Percentiles rank a stretch among this genome's conserved stretches.
These are phyloP conservation scores for Taphrorychus bicolor DNA, from an alignment of 2,888 invertebrate species.

Conservation along the genomic window DNA sequence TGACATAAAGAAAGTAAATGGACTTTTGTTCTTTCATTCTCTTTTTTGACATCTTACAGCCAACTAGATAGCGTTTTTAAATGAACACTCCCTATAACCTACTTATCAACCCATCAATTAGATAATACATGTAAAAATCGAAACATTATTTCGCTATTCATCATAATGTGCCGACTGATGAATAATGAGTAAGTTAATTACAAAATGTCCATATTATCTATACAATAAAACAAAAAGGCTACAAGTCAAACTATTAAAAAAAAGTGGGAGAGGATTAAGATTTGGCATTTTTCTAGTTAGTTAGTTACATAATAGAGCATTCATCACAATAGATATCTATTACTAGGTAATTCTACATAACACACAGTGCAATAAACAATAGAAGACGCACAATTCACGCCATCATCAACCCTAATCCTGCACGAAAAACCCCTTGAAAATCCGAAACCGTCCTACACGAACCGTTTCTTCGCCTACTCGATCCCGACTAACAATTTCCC, in stretches of 20 bases:
- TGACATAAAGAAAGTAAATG: no score
- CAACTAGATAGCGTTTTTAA: no score
- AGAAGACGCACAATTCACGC: background rate
- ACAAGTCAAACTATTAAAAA: no score
- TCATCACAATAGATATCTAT: no score
- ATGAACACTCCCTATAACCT: no score
- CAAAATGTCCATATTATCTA: background rate
- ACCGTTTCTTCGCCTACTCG: slow-evolving; percentile 29
- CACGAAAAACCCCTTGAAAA: slow-evolving; percentile 15
- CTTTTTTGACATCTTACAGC: no score
- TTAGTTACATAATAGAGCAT: no score
- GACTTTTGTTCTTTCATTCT: no score
- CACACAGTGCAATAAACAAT: background rate
- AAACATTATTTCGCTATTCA: background rate
- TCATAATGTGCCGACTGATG: background rate
- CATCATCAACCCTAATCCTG: background rate
- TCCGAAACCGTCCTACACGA: slow-evolving; percentile 31
- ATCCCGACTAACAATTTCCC: slow-evolving; percentile 20
- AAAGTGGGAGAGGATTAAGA: no score
- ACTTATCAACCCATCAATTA: background rate
- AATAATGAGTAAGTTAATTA: background rate
- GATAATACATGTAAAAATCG: background rate
- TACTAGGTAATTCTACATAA: no score
- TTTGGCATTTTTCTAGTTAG: no score
- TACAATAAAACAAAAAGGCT: no score